Evolutionary conservation across 2,888 invertebrate species (phyloP), one percentile per base, ranked within the genome.

Genomic region (Acleris holmiana): DNA sequence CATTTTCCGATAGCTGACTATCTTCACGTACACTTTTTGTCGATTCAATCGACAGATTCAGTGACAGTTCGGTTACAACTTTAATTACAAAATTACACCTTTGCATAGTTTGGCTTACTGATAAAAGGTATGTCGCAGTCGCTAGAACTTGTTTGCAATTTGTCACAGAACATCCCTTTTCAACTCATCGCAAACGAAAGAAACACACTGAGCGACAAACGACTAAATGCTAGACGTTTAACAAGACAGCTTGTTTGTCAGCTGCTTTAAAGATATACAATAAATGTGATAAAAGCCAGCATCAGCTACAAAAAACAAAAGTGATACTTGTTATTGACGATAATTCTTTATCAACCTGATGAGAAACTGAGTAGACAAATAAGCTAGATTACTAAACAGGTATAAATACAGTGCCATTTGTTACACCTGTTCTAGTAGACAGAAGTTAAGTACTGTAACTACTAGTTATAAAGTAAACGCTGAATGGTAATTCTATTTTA

Each of bases 51-150:
- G 19, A 46, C 6, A 53, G 10, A 35, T 23, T 8, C n/a, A 4
- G 3, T 41, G 47, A 53, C 47, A 58, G n/a, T 15, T 53, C 49
- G 29, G n/a, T 19, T 35, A 53, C 40, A 35, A 40, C 23, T 40
- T 40, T 49, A 59, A 54, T 59, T 64, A 44, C 44, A 54, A 49
- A 64, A 59, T 64, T 49, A 46, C 59, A 54, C 4, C 17, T 35
- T 25, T 23, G 17, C 23, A 17, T 46, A 58, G 7, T 19, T 4
- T 44, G 17, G 18, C 13, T 53, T 8, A 41, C 29, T 29, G 54
- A 59, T 59, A 41, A 44, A 41, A 47, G 18, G 23, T 10, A 23
- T 47, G 51, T 53, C 18, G 18, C 17, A 25, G n/a, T 46, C 35
- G 47, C 35, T 56, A 41, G 5, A 13, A 4, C 23, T 25, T 25